Evolutionary conservation across 1,140 invertebrate species (phyloP), one percentile per base, ranked within the genome.

Genomic region (Euura lappo): DNA sequence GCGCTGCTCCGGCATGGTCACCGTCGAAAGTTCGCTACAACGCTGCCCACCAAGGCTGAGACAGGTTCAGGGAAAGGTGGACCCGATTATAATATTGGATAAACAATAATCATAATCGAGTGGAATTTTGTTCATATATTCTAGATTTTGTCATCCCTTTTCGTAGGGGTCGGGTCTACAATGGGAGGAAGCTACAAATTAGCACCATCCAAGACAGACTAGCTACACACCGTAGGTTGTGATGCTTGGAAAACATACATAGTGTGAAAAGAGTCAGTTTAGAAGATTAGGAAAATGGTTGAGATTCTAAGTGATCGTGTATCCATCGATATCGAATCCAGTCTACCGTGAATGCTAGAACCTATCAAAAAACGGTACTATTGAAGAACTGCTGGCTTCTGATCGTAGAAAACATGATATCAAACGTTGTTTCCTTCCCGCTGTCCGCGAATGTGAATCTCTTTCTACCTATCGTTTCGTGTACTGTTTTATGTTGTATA

Each of bases 141-240:
- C 71, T 72, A 74, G 81, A 85, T 85, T 84, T 86, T 81, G 79
- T 76, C 80, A 81, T 85, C 81, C 81, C 83, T 86, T 86, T 86
- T 86, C 85, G 80, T 86, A 85, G 86, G 86, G 85, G 85, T 86
- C 85, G 85, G 85, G 85, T 85, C 72, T 79, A 73, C 72, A 79
- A 80, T 68, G 74, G 79, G 78, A 80, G 76, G 67, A 81, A 78
- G 77, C 72, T 73, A 79, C 75, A 80, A n/a, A 7, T 51, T 51
- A 51, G 47, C 71, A 74, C 85, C 83, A 85, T 86, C 85, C 85
- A 83, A 84, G 81, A 87, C 75, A 83, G 82, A 81, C 79, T 85
- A 85, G 83, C 84, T 87, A 86, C 84, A 85, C 84, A 86, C 74
- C 79, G 68, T 66, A 72, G 13, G 43, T 44, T 28, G 44, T 45